phyloP scores from a whole-genome alignment of 1,140 invertebrate genomes.

The Riptortus pedestris region DNA sequence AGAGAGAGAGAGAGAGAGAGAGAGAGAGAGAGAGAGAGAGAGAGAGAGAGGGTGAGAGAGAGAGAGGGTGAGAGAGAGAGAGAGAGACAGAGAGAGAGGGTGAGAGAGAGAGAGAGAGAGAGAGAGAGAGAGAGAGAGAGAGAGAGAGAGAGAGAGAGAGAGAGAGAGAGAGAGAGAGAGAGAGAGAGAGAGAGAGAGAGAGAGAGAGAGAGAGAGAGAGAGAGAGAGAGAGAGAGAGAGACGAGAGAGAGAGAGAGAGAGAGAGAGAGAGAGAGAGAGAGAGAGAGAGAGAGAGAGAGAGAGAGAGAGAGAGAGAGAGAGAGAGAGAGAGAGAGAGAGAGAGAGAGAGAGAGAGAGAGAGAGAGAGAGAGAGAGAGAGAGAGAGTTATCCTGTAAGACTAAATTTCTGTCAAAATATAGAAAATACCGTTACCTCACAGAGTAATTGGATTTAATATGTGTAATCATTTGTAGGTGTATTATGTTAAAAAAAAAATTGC shows the following conservation, averaged over 20 bases:
- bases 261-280: conserved; percentile 33
- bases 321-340: conserved; percentile 26
- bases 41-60: no score
- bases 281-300: conserved; percentile 33
- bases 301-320: conserved; percentile 34
- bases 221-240: conserved; percentile 1
- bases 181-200: conserved; percentile 7
- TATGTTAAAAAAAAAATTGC: no score
- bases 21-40: conserved; percentile 14
- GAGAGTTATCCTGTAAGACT: no score
- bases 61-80: no score
- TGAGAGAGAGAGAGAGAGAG: background rate
- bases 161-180: background rate
- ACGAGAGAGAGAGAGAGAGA: no score
- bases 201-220: conserved; percentile 18
- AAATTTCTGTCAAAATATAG: no score
- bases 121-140: background rate
- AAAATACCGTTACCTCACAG: no score
- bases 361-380: conserved; percentile 8
- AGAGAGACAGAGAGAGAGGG: no score
- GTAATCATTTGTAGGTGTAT: no score
- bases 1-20: conserved; percentile 16
- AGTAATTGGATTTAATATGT: no score
- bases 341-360: conserved; percentile 23
- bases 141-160: background rate